These are phyloP conservation scores for Ramazzottius varieornatus DNA, from an alignment of 2,888 invertebrate genomes.

Conservation along the genomic window DNA sequence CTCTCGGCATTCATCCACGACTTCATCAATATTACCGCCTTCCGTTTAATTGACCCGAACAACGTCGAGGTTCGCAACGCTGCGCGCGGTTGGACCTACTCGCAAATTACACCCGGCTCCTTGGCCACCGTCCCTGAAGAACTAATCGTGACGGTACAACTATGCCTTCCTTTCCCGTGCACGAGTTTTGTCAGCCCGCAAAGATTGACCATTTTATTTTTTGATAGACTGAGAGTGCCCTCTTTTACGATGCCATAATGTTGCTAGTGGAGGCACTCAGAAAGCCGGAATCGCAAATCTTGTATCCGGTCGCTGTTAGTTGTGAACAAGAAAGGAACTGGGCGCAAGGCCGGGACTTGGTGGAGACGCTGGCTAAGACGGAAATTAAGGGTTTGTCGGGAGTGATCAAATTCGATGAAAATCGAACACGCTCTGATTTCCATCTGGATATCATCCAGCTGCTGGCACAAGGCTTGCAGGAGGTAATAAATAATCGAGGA, in stretches of 20 bases:
- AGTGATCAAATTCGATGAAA: not conserved
- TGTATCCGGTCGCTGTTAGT: not conserved
- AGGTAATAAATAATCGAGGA: not conserved
- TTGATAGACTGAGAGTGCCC: not conserved
- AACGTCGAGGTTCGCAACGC: not conserved
- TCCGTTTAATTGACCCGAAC: slow-evolving; percentile 13
- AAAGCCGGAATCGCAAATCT: not conserved
- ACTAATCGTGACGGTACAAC: not conserved
- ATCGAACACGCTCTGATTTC: not conserved
- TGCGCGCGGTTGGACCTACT: not conserved
- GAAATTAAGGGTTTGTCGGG: not conserved
- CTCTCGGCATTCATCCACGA: slow-evolving; percentile 20
- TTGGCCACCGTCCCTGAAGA: not conserved
- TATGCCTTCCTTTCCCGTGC: not conserved
- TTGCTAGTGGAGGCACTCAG: not conserved
- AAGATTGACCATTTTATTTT: not conserved
- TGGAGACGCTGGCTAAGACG: not conserved
- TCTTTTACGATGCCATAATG: not conserved
- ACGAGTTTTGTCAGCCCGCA: not conserved
- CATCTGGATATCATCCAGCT: not conserved
- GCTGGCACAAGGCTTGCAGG: not conserved
- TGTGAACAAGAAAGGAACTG: not conserved
- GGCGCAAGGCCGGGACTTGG: not conserved
- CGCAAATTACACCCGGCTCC: not conserved
- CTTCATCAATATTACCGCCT: slow-evolving; percentile 20